Percentiles rank a stretch among this genome's conserved stretches.
Evolutionary conservation across 2,888 invertebrate species (phyloP).

Genomic region (Limnephilus lunatus): DNA sequence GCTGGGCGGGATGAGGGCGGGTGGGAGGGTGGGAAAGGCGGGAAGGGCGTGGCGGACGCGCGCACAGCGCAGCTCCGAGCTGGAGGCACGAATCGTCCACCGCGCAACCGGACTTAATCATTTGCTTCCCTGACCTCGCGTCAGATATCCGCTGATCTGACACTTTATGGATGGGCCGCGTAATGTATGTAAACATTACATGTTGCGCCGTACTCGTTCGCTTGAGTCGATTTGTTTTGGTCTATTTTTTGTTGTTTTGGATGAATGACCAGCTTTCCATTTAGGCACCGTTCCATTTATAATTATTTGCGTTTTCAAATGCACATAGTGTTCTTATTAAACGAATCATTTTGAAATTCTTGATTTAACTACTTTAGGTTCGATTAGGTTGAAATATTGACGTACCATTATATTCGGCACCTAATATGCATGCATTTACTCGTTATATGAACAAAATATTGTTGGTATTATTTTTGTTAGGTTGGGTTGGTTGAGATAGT

Average conservation of each 20-base stretch:
- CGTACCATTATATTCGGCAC: too few relatives aligned
- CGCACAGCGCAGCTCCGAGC: constrained; percentile 24
- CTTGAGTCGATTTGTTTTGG: constrained; percentile 36
- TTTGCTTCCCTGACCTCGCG: background rate
- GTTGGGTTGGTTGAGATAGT: background rate
- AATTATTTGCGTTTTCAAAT: background rate
- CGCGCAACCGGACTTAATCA: background rate
- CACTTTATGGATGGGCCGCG: background rate
- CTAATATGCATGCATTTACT: background rate
- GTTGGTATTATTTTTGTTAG: background rate
- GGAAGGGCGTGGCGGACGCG: constrained; percentile 58
- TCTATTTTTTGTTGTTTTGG: constrained; percentile 26
- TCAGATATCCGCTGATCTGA: background rate
- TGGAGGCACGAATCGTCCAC: background rate
- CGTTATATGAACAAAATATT: too few relatives aligned
- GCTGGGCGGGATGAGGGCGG: constrained; percentile 20
- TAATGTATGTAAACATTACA: constrained; percentile 6
- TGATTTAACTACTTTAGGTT: background rate
- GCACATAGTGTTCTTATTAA: background rate
- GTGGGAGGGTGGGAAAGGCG: constrained; percentile 18
- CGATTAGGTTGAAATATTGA: too few relatives aligned
- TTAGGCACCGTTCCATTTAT: background rate
- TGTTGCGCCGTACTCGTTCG: background rate
- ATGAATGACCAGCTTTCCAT: constrained; percentile 30
- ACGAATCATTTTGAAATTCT: background rate